phyloP scores from a whole-genome alignment of 1,140 invertebrate genomes.

The Xylocopa sonorina region DNA sequence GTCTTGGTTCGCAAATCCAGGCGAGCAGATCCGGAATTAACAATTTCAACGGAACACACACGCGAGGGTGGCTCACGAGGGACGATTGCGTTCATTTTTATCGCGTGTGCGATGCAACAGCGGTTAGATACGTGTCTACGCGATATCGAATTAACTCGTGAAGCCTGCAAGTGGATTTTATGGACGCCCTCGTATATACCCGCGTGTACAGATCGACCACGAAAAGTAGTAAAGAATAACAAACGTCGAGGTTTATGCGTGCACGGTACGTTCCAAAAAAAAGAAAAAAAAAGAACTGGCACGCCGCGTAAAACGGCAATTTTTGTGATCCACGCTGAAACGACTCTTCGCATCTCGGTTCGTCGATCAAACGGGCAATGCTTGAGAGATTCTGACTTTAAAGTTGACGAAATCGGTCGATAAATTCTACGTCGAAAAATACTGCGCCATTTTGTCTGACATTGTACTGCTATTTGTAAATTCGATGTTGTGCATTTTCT shows the following conservation, averaged over 20 bases:
- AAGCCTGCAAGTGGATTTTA: slow-evolving; percentile 19
- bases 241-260: slow-evolving; percentile 10
- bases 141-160: slow-evolving; percentile 32
- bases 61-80: neutral
- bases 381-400: neutral
- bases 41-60: neutral
- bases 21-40: neutral
- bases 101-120: neutral
- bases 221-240: slow-evolving; percentile 38
- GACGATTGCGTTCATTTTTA: slow-evolving; percentile 14
- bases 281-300: no score
- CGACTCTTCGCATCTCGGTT: neutral
- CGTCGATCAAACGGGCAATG: neutral
- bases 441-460: no score
- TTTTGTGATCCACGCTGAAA: neutral
- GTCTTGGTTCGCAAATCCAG: neutral
- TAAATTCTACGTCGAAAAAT: neutral
- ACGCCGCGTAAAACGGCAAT: neutral
- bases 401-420: neutral
- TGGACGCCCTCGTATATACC: neutral
- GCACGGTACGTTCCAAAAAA: neutral
- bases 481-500: no score
- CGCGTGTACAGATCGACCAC: neutral
- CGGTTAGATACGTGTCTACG: neutral
- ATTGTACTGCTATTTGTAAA: no score